Evolutionary conservation across 2,888 invertebrate genomes (phyloP).

Genomic region (Parnassius apollo): DNA sequence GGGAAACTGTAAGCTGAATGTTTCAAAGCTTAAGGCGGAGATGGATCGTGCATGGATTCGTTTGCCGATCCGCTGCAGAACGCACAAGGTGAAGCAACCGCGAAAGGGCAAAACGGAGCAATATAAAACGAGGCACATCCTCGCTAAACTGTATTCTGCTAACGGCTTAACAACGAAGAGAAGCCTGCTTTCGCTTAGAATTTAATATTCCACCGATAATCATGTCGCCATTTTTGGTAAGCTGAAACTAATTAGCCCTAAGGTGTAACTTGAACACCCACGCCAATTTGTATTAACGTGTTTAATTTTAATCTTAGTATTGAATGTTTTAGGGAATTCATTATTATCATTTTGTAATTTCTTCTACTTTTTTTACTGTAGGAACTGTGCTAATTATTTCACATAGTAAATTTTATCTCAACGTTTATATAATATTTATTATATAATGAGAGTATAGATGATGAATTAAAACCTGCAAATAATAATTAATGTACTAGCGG

Average conservation of each 20-base stretch:
- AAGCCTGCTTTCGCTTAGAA: constrained; percentile 47
- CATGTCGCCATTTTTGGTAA: constrained; percentile 64
- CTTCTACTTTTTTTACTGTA: background rate
- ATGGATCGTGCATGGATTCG: constrained; percentile 49
- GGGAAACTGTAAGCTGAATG: constrained; percentile 38
- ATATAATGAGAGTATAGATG: no score
- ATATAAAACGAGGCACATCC: constrained; percentile 78
- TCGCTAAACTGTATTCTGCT: constrained; percentile 66
- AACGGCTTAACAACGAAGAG: constrained; percentile 58
- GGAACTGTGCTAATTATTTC: background rate
- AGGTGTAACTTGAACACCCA: background rate
- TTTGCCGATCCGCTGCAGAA: constrained; percentile 53
- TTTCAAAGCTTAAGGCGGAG: constrained; percentile 49
- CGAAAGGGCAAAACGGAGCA: constrained; percentile 77
- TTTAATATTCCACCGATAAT: constrained; percentile 33
- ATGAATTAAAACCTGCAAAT: no score
- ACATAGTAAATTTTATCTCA: no score
- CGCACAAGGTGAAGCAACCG: constrained; percentile 78
- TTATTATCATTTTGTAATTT: background rate
- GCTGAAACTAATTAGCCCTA: constrained; percentile 34
- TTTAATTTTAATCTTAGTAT: no score
- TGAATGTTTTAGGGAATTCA: no score
- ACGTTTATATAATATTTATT: no score
- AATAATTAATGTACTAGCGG: no score
- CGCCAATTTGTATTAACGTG: no score